Base-by-base conservation (phyloP, 2,797 vertebrate genomes). In the Arrhamphus sclerolepis region DNA sequence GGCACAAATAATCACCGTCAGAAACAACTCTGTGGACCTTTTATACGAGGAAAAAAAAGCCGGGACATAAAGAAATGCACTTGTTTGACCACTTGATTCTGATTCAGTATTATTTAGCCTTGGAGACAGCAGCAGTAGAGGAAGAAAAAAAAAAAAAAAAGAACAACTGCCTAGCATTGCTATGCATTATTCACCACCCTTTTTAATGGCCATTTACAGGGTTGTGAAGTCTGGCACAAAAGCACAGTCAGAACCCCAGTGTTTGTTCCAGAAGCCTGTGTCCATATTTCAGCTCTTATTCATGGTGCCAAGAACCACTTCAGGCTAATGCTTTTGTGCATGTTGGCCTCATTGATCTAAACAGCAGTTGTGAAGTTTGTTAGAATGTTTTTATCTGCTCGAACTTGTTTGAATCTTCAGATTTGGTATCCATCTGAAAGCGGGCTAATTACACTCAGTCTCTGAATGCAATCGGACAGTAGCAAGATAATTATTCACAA, bases 201-300 rank as follows among this genome's bases (percentile, higher is more conserved):
- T 65, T 68, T 81, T 77, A 80, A 81, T 67, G 62, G 65, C 62
- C 72, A 39, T 83, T 83, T 74, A 70, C 56, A 61, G 46, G 62
- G 58, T 55, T 67, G 71, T 60, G 66, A 69, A 75, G 62, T 75
- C 62, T 83, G 73, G 66, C 66, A 42, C 61, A 43, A 56, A 72
- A 62, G 54, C 53, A 20, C 66, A 63, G 58, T 2, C 60, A 34
- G 48, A 56, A 53, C 44, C 17, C 24, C 18, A 1, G 43, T 14
- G 56, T 78, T 77, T 75, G 57, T 81, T 82, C 34, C 64, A 60
- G 29, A 61, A 66, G 62, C 66, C 56, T 17, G 56, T 51, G 49
- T 74, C 38, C 51, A 66, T 46, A 56, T 66, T 74, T 75, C 67
- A 58, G 56, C 60, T 59, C 16, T 38, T 48, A 72, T 47, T 62